Evolutionary conservation across 2,113 vertebrate species (phyloP).

Genomic region (Sinosuthora webbiana): DNA sequence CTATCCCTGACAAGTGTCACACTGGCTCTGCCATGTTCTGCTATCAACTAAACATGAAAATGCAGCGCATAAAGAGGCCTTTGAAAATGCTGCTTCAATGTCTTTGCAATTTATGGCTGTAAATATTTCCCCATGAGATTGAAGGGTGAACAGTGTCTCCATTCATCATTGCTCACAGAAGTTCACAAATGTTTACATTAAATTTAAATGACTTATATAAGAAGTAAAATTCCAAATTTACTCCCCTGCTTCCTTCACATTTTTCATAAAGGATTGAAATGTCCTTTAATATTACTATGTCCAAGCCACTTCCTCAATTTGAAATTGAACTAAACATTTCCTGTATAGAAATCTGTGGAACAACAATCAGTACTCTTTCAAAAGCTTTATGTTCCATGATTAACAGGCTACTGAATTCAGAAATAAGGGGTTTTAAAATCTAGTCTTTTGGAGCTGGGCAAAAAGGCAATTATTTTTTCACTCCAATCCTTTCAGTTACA

Average conservation of each 20-base stretch:
- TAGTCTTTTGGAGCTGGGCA: background rate
- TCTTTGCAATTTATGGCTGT: background rate
- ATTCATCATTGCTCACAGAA: background rate
- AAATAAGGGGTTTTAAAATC: background rate
- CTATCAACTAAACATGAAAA: background rate
- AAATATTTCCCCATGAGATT: background rate
- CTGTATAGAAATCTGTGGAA: background rate
- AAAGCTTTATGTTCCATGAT: background rate
- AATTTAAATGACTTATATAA: background rate
- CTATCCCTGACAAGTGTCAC: background rate
- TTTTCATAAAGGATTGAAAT: background rate
- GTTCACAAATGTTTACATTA: background rate
- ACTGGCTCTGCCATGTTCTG: background rate
- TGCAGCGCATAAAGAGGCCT: background rate
- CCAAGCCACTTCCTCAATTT: background rate
- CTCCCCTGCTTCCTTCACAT: background rate
- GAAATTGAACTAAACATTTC: background rate
- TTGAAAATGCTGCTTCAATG: background rate
- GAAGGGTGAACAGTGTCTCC: background rate
- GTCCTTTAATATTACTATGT: background rate
- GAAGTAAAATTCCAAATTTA: background rate
- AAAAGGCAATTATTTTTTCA: background rate
- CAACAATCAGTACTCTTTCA: background rate
- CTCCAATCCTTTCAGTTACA: background rate
- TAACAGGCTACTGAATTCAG: background rate